Evolutionary conservation across 2,888 invertebrate genomes (phyloP).

Genomic region (Lithosia quadra): DNA sequence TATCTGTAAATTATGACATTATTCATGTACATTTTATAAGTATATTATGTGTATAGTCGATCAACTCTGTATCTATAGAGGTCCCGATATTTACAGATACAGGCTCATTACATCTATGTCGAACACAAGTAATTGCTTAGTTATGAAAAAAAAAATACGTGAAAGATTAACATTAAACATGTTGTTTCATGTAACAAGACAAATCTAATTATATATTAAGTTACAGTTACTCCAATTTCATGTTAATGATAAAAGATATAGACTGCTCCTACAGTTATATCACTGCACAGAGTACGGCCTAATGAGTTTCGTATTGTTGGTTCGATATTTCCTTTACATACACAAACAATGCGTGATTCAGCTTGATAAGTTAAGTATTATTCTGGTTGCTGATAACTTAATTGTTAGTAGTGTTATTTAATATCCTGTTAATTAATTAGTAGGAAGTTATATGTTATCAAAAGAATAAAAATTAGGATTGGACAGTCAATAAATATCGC

Average conservation of each 20-base stretch:
- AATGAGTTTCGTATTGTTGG: neutral
- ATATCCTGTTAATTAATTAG: no score
- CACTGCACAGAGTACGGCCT: neutral
- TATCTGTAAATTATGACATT: neutral
- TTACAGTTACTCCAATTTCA: slow-evolving; percentile 24
- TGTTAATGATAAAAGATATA: slow-evolving; percentile 17
- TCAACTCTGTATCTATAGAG: no score
- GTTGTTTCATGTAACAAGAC: slow-evolving; percentile 20
- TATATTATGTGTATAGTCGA: neutral
- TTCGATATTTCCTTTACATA: neutral
- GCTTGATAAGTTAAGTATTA: no score
- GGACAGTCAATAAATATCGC: no score
- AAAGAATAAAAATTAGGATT: no score
- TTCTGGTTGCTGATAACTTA: no score
- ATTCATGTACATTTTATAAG: neutral
- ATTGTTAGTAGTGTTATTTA: no score
- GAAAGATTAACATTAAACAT: slow-evolving; percentile 22
- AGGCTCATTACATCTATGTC: no score
- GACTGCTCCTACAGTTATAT: slow-evolving; percentile 8
- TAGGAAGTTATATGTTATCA: no score
- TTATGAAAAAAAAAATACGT: no score
- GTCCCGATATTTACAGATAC: no score
- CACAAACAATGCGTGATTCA: no score
- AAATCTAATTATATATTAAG: slow-evolving; percentile 23
- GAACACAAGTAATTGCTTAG: slow-evolving; percentile 21